Conservation (phyloP, 2,888 invertebrate species). For the Lycocerus yunnanus region DNA sequence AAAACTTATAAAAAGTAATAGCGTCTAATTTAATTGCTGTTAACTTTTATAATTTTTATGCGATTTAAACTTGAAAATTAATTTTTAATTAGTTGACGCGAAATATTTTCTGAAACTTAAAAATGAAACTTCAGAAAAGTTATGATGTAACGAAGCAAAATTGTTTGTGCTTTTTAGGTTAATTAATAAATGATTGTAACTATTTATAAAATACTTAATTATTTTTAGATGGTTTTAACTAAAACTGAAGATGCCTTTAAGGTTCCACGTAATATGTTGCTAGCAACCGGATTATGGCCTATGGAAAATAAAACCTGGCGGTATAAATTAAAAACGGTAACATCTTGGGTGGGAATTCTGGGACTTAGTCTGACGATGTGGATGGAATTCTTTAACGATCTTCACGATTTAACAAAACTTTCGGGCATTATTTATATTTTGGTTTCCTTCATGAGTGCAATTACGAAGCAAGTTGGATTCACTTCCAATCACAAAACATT, state of each 20-base stretch:
- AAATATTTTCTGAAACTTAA: too few species aligned
- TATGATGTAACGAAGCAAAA: too few species aligned
- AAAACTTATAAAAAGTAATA: not conserved
- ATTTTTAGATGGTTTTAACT: not conserved
- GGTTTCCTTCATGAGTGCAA: constrained; percentile 13
- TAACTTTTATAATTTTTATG: not conserved
- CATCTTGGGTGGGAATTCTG: not conserved
- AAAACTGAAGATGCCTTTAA: constrained; percentile 9
- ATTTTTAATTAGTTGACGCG: not conserved
- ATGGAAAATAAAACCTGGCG: not conserved
- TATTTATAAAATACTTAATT: not conserved
- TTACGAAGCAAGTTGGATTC: constrained; percentile 13
- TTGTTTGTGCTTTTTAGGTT: too few species aligned
- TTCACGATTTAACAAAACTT: constrained; percentile 15
- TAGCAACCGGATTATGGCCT: constrained; percentile 17
- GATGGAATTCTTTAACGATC: constrained; percentile 8
- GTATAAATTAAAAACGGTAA: not conserved
- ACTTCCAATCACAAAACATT: constrained; percentile 1
- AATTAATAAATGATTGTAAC: too few species aligned
- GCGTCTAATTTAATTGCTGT: not conserved
- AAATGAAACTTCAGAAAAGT: too few species aligned
- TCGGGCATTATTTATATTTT: constrained; percentile 25
- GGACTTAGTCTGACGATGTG: constrained; percentile 8
- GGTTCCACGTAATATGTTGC: constrained; percentile 10
- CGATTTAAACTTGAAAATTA: not conserved